These are phyloP conservation scores for Tetanocera ferruginea DNA, from an alignment of 2,888 invertebrate species.

Conservation along the genomic window DNA sequence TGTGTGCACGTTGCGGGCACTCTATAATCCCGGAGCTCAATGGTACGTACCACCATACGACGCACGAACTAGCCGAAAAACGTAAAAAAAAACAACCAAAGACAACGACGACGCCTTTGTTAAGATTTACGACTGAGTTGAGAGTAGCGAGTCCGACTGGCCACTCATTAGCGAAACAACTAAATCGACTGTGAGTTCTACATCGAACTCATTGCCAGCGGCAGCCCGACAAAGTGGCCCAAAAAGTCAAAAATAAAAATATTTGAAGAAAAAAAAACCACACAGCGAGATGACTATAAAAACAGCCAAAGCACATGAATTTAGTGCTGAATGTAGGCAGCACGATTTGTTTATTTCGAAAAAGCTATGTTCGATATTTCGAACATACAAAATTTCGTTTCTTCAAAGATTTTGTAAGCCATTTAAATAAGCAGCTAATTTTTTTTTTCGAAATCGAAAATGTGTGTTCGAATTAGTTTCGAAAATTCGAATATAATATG, in stretches of 20 bases:
- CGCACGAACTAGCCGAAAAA: neutral
- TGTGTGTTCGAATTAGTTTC: neutral
- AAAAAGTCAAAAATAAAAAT: neutral
- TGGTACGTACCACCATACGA: too few species aligned
- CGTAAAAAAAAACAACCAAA: neutral
- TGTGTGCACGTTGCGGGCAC: neutral
- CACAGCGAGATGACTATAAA: neutral
- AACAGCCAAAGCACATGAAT: neutral
- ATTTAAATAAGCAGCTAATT: neutral
- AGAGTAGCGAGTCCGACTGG: slow-evolving; percentile 15
- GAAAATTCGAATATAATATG: slow-evolving; percentile 4
- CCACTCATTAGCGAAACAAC: slow-evolving; percentile 29
- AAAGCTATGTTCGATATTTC: slow-evolving; percentile 1
- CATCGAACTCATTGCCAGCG: neutral
- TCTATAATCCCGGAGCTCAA: slow-evolving; percentile 14
- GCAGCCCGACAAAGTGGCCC: slow-evolving; percentile 4
- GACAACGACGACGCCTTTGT: slow-evolving; percentile 1
- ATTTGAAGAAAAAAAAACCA: neutral
- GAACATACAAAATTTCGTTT: neutral
- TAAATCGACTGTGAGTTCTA: neutral
- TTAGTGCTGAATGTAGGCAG: too few species aligned
- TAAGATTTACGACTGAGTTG: slow-evolving; percentile 28
- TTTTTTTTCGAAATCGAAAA: neutral
- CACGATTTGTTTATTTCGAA: slow-evolving; percentile 22
- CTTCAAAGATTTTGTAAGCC: neutral